Base-by-base conservation (phyloP, 2,888 invertebrate species). In the Apotomis betuletana region DNA sequence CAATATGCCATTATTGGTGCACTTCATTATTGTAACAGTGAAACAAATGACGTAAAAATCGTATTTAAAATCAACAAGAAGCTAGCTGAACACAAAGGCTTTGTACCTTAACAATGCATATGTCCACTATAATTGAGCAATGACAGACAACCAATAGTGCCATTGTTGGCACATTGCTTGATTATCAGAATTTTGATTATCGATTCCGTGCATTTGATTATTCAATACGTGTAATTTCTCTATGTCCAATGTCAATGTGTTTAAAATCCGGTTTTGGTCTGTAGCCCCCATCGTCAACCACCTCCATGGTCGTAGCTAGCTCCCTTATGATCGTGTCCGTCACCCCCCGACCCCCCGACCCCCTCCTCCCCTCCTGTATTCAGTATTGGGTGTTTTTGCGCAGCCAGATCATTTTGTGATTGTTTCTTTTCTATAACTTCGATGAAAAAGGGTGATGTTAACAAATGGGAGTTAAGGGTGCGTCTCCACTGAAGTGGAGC, bases 381-480 rank as follows among this genome's bases (percentile, higher is more conserved):
- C 44, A 44, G 59, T 67, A 49, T 67, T 72, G 62, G 62, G 58
- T 62, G 68, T 57, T 38, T 41, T 41, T 59, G 44, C 59, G 61
- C 62, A 27, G 72, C 68, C 68, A 69, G 72, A 59, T 52, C 72
- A 73, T 73, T 63, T 54, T 63, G 69, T 59, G 52, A 73, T 64
- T 69, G 62, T 63, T 51, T 59, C 41, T 49, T 64, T 41, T 67
- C 12, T 67, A 4, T 57, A 5, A 57, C 49, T 52, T 51, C n/a
- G 15, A 38, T 67, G 57, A 49, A 67, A 71, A 71, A 67, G 67
- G 71, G 58, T 13, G 58, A 46, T 49, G 10, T 49, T 9, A 6
- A 49, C 10, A 49, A 49, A 3, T 49, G 49, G 6, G 9, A 41
- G 6, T 41, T 6, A 41, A 41, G 5, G 27, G 27, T 27, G 27